These are phyloP conservation scores for Thereva unica DNA, from an alignment of 2,888 invertebrate genomes.

Conservation along the genomic window DNA sequence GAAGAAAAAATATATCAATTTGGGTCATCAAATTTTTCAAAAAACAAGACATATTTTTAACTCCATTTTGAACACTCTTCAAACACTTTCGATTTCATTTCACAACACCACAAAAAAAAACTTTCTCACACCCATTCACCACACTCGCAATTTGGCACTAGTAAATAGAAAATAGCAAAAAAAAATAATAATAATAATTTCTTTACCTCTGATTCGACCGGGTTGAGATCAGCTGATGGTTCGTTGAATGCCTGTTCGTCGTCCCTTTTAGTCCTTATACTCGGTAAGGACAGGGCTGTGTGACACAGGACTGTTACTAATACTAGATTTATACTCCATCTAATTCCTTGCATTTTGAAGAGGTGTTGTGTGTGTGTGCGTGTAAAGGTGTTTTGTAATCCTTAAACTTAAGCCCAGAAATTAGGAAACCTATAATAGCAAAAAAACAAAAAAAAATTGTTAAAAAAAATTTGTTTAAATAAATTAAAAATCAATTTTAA, in stretches of 20 bases:
- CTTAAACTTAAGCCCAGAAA: too few species aligned
- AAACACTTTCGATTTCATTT: too few species aligned
- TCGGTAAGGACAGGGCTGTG: slow-evolving; percentile 45
- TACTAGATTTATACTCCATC: slow-evolving; percentile 47
- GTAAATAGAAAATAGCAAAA: background rate
- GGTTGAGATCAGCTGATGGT: slow-evolving; percentile 50
- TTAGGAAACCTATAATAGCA: too few species aligned
- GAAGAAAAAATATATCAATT: too few species aligned
- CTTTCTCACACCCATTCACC: background rate
- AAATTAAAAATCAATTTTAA: background rate
- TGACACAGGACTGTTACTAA: slow-evolving; percentile 45
- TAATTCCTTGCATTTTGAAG: slow-evolving; percentile 43
- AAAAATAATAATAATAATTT: background rate
- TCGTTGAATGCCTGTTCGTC: slow-evolving; percentile 45
- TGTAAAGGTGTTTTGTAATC: too few species aligned
- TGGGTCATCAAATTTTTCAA: too few species aligned
- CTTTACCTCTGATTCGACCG: slow-evolving; percentile 56
- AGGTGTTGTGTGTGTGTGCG: too few species aligned
- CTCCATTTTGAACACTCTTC: too few species aligned
- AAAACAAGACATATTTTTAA: too few species aligned
- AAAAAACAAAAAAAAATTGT: too few species aligned
- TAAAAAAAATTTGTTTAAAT: too few species aligned
- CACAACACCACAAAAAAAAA: background rate
- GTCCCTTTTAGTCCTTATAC: slow-evolving; percentile 50
- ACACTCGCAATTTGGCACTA: background rate